phyloP scores from a whole-genome alignment of 2,888 invertebrate genomes.

The Thecocarcelia acutangulata region DNA sequence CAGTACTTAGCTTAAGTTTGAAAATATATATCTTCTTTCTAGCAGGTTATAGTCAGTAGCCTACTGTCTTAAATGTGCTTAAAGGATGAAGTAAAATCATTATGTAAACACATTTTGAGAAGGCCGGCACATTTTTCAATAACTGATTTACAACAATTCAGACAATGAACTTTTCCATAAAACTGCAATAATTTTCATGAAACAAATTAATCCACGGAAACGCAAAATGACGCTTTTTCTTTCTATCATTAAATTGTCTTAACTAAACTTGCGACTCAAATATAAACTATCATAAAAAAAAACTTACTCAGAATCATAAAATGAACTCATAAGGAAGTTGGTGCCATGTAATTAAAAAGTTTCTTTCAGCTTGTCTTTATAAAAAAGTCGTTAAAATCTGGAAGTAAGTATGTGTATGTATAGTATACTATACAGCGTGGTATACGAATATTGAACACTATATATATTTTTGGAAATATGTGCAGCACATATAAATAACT shows the following conservation, averaged over 20 bases:
- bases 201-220: no score
- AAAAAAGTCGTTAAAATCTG: constrained; percentile 20
- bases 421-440: neutral
- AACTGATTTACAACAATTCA: no score
- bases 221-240: no score
- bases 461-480: constrained; percentile 9
- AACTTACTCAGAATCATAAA: constrained; percentile 80
- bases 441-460: neutral
- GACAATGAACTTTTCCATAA: no score
- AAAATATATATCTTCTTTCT: no score
- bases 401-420: constrained; percentile 6
- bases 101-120: no score
- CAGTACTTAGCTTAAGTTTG: no score
- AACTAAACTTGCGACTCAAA: neutral
- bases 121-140: no score
- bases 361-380: neutral
- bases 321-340: constrained; percentile 77
- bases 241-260: neutral
- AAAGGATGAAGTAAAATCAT: no score
- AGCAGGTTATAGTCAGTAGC: no score
- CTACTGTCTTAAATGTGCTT: no score
- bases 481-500: constrained; percentile 19
- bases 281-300: constrained; percentile 15
- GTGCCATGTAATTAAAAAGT: constrained; percentile 21
- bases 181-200: no score